Conservation (phyloP, 1,140 invertebrate species). For the Drosophila nebulosa region DNA sequence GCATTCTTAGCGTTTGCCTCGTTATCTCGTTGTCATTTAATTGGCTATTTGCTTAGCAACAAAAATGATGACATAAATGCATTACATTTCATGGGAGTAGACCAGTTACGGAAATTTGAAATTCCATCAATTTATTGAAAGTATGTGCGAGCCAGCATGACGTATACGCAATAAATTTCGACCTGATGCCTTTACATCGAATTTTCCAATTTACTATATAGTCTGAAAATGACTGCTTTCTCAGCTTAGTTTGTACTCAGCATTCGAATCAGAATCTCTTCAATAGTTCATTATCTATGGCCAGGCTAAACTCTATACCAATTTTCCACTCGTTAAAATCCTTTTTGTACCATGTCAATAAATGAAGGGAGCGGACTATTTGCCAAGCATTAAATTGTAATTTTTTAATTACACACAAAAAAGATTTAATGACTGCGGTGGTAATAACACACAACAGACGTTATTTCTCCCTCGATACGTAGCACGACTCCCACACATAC, state of each 20-base stretch:
- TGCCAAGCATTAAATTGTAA: slow-evolving; percentile 71
- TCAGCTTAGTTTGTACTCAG: background rate
- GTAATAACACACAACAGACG: slow-evolving; percentile 68
- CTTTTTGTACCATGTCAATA: slow-evolving; percentile 54
- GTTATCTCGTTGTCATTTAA: too few relatives aligned
- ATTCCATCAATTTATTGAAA: too few relatives aligned
- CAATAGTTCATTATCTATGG: background rate
- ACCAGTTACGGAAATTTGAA: too few relatives aligned
- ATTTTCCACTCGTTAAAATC: background rate
- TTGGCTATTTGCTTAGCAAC: too few relatives aligned
- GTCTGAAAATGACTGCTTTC: background rate
- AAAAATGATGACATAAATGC: too few relatives aligned
- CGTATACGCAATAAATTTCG: too few relatives aligned
- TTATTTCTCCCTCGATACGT: slow-evolving; percentile 6
- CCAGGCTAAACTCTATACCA: background rate
- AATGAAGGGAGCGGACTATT: slow-evolving; percentile 50
- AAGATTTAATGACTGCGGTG: slow-evolving; percentile 72
- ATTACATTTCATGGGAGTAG: too few relatives aligned
- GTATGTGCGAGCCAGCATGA: too few relatives aligned
- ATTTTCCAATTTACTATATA: background rate
- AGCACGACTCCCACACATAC: background rate
- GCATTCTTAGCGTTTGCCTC: too few relatives aligned
- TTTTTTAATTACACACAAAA: slow-evolving; percentile 74
- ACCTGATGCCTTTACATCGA: background rate
- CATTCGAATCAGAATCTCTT: background rate